phyloP scores from a whole-genome alignment of 2,888 invertebrate species.

The Hyles lineata region DNA sequence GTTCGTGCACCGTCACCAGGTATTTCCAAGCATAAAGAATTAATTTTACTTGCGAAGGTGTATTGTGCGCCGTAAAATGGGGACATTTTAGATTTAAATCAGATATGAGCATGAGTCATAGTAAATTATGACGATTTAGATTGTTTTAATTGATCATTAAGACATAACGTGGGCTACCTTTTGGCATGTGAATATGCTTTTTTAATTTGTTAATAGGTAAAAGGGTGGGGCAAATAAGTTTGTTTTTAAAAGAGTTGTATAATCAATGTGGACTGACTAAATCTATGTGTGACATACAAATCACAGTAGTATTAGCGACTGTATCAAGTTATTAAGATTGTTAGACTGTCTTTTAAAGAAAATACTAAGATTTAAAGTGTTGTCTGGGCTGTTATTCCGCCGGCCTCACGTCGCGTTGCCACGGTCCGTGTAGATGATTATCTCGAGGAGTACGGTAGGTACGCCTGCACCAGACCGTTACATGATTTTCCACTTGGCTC shows the following conservation, averaged over 20 bases:
- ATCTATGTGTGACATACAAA: too few relatives aligned
- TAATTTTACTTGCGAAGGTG: neutral
- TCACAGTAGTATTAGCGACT: too few relatives aligned
- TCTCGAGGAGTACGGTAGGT: neutral
- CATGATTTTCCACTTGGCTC: conserved; percentile 18
- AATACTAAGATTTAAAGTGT: neutral
- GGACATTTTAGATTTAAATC: conserved; percentile 7
- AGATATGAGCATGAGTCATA: conserved; percentile 21
- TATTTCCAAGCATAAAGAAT: conserved; percentile 17
- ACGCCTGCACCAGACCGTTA: conserved; percentile 13
- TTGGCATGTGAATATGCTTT: neutral
- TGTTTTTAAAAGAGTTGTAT: too few relatives aligned
- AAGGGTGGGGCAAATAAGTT: too few relatives aligned
- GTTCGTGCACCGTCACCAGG: neutral
- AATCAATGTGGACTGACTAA: too few relatives aligned
- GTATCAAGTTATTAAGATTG: too few relatives aligned
- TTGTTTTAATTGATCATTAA: neutral
- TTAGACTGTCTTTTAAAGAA: too few relatives aligned
- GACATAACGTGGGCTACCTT: neutral
- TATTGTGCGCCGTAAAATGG: neutral
- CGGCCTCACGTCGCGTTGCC: neutral
- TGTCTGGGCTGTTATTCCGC: neutral
- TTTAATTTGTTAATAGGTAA: too few relatives aligned
- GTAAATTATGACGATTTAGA: conserved; percentile 3
- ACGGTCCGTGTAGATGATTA: neutral